Percentiles rank a stretch among this genome's conserved stretches.
These are phyloP conservation scores for Nudaria mundana DNA, from an alignment of 2,888 invertebrate species.

Conservation along the genomic window DNA sequence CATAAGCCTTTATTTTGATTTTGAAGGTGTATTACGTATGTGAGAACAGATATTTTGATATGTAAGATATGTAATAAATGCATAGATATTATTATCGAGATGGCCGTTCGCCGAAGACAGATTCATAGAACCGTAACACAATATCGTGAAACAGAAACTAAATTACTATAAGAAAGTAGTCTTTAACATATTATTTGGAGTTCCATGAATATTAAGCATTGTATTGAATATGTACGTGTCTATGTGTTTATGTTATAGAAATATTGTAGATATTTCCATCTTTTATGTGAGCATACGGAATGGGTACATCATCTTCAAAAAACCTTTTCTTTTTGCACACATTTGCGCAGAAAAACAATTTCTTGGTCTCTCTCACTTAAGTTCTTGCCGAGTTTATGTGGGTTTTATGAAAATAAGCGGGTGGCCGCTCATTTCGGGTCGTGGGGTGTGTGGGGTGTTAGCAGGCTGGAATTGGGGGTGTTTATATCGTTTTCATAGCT, in stretches of 20 bases:
- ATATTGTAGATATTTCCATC: conserved; percentile 19
- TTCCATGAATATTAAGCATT: conserved; percentile 20
- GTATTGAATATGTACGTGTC: conserved; percentile 14
- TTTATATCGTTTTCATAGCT: conserved; percentile 72
- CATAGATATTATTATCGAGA: background rate
- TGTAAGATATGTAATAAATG: background rate
- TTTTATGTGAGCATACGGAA: conserved; percentile 32
- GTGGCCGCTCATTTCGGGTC: conserved; percentile 75
- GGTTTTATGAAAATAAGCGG: conserved; percentile 79
- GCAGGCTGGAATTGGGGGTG: conserved; percentile 45
- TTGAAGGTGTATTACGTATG: conserved; percentile 4
- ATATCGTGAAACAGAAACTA: too few relatives aligned
- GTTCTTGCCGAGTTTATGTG: conserved; percentile 62
- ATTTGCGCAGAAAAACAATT: conserved; percentile 55
- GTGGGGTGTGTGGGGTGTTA: conserved; percentile 37
- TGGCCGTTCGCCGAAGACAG: too few relatives aligned
- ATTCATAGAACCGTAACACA: too few relatives aligned
- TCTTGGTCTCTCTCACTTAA: conserved; percentile 58
- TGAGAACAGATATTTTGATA: background rate
- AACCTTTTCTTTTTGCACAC: conserved; percentile 38
- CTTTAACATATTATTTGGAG: conserved; percentile 17
- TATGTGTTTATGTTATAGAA: too few relatives aligned
- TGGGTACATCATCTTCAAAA: conserved; percentile 26
- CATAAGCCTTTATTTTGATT: conserved; percentile 34
- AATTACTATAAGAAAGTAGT: conserved; percentile 18